Base-by-base conservation (phyloP, 92 coral and sea anemone genomes). In the Pocillopora grandis region DNA sequence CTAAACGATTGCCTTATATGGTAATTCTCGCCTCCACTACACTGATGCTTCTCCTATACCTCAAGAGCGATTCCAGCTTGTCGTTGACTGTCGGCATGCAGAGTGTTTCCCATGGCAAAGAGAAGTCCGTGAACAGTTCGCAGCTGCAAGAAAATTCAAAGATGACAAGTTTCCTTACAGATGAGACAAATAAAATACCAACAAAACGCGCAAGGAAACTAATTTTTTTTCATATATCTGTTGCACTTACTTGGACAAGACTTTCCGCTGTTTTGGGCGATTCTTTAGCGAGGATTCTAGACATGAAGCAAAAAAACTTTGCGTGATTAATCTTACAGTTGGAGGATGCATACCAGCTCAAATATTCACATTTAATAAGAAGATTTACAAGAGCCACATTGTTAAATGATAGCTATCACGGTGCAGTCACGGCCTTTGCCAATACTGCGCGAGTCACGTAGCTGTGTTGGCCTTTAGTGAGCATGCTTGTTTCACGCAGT, bases 31-130 rank as follows among this genome's bases (percentile, higher is more conserved):
- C 31, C 5, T 14, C n/a, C 52, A 42, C 52, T 42, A 7, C 52
- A 42, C 52, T 3, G 1, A 42, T 9, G 12, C 10, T 10, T 67
- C 20, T n/a, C 19, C 36, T 65, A 14, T 86, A 95, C 99, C 93
- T 97, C 99, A 18, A 97, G 83, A 36, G 99, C 92, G 60, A 97
- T 92, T 2, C 98, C 99, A 21, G 99, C 98, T 89, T 97, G 99
- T 69, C 99, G 89, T 75, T 97, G 99, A 36, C 98, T 91, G 36
- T 97, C 98, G 17, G 99, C 95, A 68, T 94, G 96, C n/a, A 78
- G 88, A 49, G 99, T 95, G 77, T 97, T 97, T 18, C 99, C 99
- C 95, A 97, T 89, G 12, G 97, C 93, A 80, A 89, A 91, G 27
- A 97, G 80, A 11, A 97, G 83, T 6, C 97, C 95, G 21, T 97